Percentiles rank a stretch among this genome's conserved stretches.
phyloP scores from a whole-genome alignment of 53 echinoderm and acorn worm species.

The Paelopatides confundens region DNA sequence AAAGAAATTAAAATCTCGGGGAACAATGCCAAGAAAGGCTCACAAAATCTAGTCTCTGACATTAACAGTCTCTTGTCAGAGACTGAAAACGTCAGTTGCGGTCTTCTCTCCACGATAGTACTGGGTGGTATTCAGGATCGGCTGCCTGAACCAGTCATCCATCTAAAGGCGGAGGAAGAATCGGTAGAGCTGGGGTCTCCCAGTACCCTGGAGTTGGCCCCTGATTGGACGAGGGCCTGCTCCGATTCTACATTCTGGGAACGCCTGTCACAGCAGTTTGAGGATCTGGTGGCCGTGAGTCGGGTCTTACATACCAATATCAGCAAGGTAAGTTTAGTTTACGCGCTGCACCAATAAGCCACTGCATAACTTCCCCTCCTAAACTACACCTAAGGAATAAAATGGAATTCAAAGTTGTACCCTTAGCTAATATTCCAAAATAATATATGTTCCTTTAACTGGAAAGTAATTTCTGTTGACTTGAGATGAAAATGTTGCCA shows the following conservation, averaged over 20 bases:
- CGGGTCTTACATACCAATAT: conserved; percentile 82
- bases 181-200: conserved; percentile 36
- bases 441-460: no score
- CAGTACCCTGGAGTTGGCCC: conserved; percentile 63
- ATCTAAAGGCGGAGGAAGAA: background rate
- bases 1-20: background rate
- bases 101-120: conserved; percentile 55
- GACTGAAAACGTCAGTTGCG: conserved; percentile 59
- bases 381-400: no score
- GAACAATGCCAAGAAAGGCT: background rate
- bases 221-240: conserved; percentile 82
- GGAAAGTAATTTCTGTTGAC: no score
- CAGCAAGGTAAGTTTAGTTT: conserved; percentile 72
- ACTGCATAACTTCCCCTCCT: no score
- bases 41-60: background rate
- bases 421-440: no score
- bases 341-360: no score
- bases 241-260: conserved; percentile 77
- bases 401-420: no score
- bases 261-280: conserved; percentile 75
- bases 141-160: background rate
- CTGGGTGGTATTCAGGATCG: conserved; percentile 31
- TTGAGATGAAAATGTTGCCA: no score
- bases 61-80: conserved; percentile 58
- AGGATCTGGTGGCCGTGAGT: conserved; percentile 83